These are phyloP conservation scores for Diplogasteroides magnus DNA, from an alignment of 1,140 invertebrate genomes.

Conservation along the genomic window DNA sequence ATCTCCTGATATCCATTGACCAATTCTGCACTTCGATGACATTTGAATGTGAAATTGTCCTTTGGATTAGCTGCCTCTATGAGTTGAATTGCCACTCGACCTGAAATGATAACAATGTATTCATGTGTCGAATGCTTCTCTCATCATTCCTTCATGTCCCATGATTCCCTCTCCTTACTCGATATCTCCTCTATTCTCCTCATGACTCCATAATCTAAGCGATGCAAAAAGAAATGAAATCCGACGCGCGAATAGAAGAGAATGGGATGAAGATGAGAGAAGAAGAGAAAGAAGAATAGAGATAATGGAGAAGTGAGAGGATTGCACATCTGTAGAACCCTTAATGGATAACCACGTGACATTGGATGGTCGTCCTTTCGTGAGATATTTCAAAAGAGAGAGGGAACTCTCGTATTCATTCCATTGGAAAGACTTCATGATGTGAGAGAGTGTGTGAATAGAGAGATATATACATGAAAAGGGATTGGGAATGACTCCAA, in stretches of 20 bases:
- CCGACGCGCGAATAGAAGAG: neutral
- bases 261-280: neutral
- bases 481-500: no score
- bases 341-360: no score
- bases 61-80: slow-evolving; percentile 85
- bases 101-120: slow-evolving; percentile 34
- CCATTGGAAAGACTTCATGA: no score
- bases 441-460: no score
- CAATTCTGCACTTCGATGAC: slow-evolving; percentile 84
- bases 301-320: slow-evolving; percentile 16
- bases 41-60: slow-evolving; percentile 99
- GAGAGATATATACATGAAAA: no score
- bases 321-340: no score
- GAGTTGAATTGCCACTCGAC: slow-evolving; percentile 89
- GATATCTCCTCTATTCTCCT: neutral
- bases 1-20: slow-evolving; percentile 76
- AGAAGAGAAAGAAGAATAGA: slow-evolving; percentile 52
- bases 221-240: no score
- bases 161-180: neutral
- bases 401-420: no score
- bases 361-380: no score
- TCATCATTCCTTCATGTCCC: neutral
- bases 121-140: neutral
- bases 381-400: no score
- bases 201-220: no score